Evolutionary conservation across 2,797 vertebrate species (phyloP), one percentile per base, ranked within the genome.

Genomic region (Sebastolobus alascanus): DNA sequence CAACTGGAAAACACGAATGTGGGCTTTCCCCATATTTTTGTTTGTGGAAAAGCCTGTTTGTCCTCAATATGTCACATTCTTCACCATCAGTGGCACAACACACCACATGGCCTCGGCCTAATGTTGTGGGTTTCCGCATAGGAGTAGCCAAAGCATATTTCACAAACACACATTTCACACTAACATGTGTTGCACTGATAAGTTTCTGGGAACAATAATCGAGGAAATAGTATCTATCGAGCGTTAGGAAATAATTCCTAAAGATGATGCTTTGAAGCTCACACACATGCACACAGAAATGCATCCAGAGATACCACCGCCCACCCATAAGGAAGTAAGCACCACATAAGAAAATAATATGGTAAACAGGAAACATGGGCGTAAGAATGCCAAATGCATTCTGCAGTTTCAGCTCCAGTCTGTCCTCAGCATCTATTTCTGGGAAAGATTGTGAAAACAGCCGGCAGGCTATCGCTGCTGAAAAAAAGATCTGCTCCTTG

Each of bases 341-440:
- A 69, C 88, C 86, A 83, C 87, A 92, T 84, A 60, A 92, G 83
- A 92, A 93, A 92, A 93, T 90, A 90, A 93, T 86, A 76, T 68
- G 63, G 92, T 95, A 94, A 96, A 95, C 93, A 95, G 94, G 92
- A 96, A 95, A 89, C 84, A 81, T 89, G 93, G 92, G 91, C 89
- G 91, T 93, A 89, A 92, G 90, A 91, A 85, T 80, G 85, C 92
- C 86, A 89, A 89, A 95, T 90, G 88, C 84, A 77, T 94, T 91
- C 85, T 93, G 90, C 89, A 87, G 80, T 86, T 93, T 89, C 84
- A 91, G 91, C 90, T 93, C 75, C 68, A 82, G 91, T 73, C 87
- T 89, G 86, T 92, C 87, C 81, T 88, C 84, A 85, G 80, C 79
- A 73, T 89, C 89, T 95, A 94, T 94, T 94, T 93, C 91, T 91